Conservation (phyloP, 2,888 invertebrate species). For the Creontiades dilutus region DNA sequence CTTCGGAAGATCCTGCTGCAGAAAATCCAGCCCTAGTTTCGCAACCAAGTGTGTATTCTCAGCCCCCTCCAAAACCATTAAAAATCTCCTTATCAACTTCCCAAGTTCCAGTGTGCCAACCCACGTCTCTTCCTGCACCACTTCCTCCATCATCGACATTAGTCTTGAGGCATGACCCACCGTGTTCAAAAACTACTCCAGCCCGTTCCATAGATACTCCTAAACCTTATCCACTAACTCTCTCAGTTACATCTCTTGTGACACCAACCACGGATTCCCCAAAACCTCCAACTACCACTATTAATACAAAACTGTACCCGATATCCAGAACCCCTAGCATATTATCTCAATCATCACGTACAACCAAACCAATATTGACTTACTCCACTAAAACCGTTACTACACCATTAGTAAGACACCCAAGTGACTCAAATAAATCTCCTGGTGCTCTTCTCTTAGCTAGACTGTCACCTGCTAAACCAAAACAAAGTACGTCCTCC, state of each 20-base stretch:
- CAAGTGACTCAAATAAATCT: conserved; percentile 44
- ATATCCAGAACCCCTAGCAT: conserved; percentile 49
- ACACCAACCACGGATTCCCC: neutral
- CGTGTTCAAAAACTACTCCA: neutral
- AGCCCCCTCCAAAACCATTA: conserved; percentile 39
- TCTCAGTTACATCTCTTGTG: conserved; percentile 50
- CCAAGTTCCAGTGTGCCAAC: neutral
- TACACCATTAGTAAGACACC: conserved; percentile 39
- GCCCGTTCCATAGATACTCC: neutral
- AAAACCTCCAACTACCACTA: conserved; percentile 13
- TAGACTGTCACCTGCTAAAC: conserved; percentile 38
- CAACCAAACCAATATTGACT: conserved; percentile 61
- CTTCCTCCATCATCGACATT: neutral
- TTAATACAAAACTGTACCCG: conserved; percentile 58
- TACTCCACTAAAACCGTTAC: conserved; percentile 61
- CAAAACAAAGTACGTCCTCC: neutral
- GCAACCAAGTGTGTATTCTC: neutral
- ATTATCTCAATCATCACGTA: neutral
- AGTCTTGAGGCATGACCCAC: neutral
- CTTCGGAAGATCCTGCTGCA: neutral
- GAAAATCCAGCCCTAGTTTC: neutral
- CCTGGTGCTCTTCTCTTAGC: conserved; percentile 47
- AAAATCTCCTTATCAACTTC: neutral
- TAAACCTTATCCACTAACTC: conserved; percentile 45
- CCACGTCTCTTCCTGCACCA: neutral